Evolutionary conservation across 2,797 vertebrate genomes (phyloP).

Genomic region (Dicrostonyx torquatus): DNA sequence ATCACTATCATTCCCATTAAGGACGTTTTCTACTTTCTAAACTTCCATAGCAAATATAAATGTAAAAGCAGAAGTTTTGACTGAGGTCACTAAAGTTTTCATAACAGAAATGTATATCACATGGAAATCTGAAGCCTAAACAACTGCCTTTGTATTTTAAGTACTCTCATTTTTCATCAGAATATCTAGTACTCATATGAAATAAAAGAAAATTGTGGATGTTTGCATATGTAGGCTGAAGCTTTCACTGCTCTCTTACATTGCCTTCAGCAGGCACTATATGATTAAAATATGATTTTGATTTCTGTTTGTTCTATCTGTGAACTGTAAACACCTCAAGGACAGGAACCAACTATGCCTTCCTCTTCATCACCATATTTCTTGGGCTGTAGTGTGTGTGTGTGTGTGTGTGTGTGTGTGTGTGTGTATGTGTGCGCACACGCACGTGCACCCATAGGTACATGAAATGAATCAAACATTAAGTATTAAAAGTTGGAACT

Average conservation of each 20-base stretch:
- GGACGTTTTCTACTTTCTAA: neutral
- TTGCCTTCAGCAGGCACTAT: neutral
- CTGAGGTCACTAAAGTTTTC: neutral
- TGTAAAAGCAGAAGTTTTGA: neutral
- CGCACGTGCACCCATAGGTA: too few species aligned
- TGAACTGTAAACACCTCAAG: neutral
- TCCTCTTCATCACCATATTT: neutral
- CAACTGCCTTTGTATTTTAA: slow-evolving; percentile 2
- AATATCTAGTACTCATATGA: neutral
- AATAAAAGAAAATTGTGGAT: neutral
- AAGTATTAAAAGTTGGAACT: neutral
- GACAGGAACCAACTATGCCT: neutral
- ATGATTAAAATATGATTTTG: neutral
- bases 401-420: neutral
- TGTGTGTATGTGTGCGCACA: neutral
- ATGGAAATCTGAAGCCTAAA: neutral
- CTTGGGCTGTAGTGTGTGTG: neutral
- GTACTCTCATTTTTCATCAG: neutral
- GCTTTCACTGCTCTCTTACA: neutral
- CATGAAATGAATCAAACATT: neutral
- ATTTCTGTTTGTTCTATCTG: neutral
- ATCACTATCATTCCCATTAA: neutral
- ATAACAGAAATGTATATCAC: slow-evolving; percentile 32
- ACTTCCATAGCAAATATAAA: slow-evolving; percentile 8
- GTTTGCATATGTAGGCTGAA: neutral